Conservation (phyloP, 1,140 invertebrate genomes). For the roundworm (Caenorhabditis elegans) region WBcel235 BX284606.5:16728001-16728500, state of each 20-base stretch:
- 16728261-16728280: too few species aligned
- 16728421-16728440: neutral
- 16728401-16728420: neutral
- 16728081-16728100: too few species aligned
- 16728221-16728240: neutral
- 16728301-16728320: neutral
- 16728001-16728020: too few species aligned
- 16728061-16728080: too few species aligned
- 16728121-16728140: neutral
- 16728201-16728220: neutral
- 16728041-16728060: too few species aligned
- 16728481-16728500: too few species aligned
- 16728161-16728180: neutral
- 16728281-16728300: neutral
- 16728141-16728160: constrained; percentile 11
- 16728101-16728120: neutral
- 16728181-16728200: constrained; percentile 13
- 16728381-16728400: neutral
- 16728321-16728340: neutral
- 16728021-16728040: too few species aligned
- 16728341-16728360: neutral
- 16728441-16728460: neutral
- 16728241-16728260: neutral
- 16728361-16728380: too few species aligned
- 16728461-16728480: too few species aligned